phyloP scores from a whole-genome alignment of 2,888 invertebrate species.

The Hirtodrosophila histrioides region DNA sequence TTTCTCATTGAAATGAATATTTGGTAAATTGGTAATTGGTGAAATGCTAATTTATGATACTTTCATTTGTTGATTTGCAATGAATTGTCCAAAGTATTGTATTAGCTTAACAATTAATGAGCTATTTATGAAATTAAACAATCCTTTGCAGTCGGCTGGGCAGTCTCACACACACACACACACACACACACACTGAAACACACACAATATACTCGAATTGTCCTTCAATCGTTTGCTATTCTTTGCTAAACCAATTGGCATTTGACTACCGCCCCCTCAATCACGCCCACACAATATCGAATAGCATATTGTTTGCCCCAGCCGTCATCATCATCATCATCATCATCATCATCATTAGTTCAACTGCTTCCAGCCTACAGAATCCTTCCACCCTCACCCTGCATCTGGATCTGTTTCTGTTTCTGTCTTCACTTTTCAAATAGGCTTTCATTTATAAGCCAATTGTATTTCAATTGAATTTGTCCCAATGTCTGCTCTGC shows the following conservation, averaged over 20 bases:
- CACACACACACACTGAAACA: neutral
- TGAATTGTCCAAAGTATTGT: neutral
- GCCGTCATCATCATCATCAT: neutral
- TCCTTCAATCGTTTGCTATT: constrained; percentile 34
- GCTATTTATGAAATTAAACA: constrained; percentile 11
- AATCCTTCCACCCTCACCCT: neutral
- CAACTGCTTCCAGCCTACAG: constrained; percentile 3
- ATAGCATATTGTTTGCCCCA: constrained; percentile 34
- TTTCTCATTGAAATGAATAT: no score
- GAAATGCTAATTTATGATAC: no score
- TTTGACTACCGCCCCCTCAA: constrained; percentile 29
- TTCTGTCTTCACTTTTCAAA: constrained; percentile 35
- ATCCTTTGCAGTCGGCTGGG: constrained; percentile 14
- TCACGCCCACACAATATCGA: constrained; percentile 43
- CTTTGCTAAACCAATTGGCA: constrained; percentile 44
- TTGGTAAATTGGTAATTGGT: no score
- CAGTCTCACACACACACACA: neutral
- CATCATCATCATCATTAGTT: constrained; percentile 3
- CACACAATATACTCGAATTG: constrained; percentile 3
- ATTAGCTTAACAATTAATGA: constrained; percentile 20
- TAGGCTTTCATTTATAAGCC: constrained; percentile 71
- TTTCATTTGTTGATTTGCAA: neutral
- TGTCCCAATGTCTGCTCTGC: constrained; percentile 37
- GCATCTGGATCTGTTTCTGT: neutral
- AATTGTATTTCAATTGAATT: constrained; percentile 74